Conservation (phyloP, 2,888 invertebrate species). For the Nephrotoma appendiculata region DNA sequence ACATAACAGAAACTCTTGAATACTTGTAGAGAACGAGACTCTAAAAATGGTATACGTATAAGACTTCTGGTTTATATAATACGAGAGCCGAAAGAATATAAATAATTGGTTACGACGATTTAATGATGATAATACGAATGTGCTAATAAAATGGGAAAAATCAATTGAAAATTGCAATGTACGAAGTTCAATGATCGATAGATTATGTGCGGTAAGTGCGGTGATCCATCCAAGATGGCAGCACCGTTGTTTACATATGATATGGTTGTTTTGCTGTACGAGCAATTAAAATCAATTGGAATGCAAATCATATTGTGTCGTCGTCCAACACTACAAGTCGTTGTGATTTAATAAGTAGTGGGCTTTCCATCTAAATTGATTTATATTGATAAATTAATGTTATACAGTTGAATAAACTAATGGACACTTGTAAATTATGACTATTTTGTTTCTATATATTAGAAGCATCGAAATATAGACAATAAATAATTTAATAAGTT, state of each 20-base stretch:
- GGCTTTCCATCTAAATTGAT: neutral
- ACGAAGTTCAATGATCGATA: neutral
- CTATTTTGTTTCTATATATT: neutral
- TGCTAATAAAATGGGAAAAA: neutral
- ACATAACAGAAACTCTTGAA: neutral
- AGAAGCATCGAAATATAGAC: neutral
- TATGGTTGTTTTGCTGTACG: neutral
- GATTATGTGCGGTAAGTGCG: neutral
- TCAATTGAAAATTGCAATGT: neutral
- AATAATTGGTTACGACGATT: neutral
- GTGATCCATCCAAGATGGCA: neutral
- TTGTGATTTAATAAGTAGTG: neutral
- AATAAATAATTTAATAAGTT: neutral
- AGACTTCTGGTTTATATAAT: neutral
- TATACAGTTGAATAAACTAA: neutral
- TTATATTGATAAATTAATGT: neutral
- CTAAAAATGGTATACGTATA: neutral
- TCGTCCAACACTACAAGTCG: neutral
- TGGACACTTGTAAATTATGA: neutral
- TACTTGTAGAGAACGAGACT: neutral
- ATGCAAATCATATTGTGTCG: neutral
- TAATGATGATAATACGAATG: neutral
- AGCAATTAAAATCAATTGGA: neutral
- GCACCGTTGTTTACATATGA: neutral
- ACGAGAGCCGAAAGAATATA: neutral